These are phyloP conservation scores for Silurus meridionalis DNA, from an alignment of 2,113 vertebrate genomes.

Conservation along the genomic window DNA sequence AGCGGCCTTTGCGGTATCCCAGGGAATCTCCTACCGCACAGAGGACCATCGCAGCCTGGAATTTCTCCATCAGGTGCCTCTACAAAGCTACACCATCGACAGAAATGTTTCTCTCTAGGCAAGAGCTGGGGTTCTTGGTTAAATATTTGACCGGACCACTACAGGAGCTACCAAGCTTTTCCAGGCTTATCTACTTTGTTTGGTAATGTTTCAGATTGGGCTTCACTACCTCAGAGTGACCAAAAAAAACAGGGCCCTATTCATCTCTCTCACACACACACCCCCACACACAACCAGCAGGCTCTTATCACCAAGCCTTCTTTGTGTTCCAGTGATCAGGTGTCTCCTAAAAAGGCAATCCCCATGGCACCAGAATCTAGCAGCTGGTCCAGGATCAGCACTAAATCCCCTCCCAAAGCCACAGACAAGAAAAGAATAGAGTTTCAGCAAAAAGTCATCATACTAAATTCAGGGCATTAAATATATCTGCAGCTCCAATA, in stretches of 20 bases:
- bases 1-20: conserved; percentile 80
- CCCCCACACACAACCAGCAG: conserved; percentile 6
- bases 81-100: conserved; percentile 1
- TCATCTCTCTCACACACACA: conserved; percentile 19
- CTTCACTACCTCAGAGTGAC: neutral
- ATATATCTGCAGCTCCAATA: too few species aligned
- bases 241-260: neutral
- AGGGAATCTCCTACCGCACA: conserved; percentile 86
- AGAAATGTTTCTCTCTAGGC: neutral
- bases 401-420: conserved; percentile 55
- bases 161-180: neutral
- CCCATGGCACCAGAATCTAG: conserved; percentile 67
- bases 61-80: conserved; percentile 82
- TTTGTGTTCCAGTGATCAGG: conserved; percentile 66
- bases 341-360: conserved; percentile 82
- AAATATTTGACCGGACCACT: neutral
- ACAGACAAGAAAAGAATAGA: conserved; percentile 57
- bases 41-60: conserved; percentile 87
- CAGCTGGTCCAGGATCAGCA: conserved; percentile 65
- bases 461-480: neutral
- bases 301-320: conserved; percentile 65
- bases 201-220: neutral
- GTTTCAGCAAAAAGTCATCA: conserved; percentile 41
- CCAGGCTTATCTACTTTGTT: neutral
- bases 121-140: neutral